phyloP scores from a whole-genome alignment of 2,888 invertebrate species.

The Leucoma salicis region DNA sequence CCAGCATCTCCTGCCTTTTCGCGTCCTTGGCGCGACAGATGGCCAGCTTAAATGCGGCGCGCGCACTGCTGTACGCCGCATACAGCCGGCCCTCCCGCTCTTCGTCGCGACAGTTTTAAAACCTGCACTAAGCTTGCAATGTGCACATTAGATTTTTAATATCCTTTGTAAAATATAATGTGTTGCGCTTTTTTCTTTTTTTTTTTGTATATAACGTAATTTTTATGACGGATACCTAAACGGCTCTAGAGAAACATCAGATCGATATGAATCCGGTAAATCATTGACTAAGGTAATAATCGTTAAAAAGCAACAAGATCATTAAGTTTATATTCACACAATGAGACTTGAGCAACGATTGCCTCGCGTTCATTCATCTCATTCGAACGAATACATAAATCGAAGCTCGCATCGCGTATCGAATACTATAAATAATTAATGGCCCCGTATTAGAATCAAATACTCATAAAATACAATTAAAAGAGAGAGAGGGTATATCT shows the following conservation, averaged over 20 bases:
- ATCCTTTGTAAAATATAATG: constrained; percentile 29
- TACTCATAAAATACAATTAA: constrained; percentile 83
- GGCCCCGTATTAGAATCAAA: constrained; percentile 80
- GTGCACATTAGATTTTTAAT: constrained; percentile 33
- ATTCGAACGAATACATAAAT: constrained; percentile 68
- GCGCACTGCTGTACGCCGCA: too few relatives aligned
- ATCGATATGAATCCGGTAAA: constrained; percentile 12
- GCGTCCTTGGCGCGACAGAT: too few relatives aligned
- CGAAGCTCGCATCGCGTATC: constrained; percentile 73
- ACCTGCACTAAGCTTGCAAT: constrained; percentile 34
- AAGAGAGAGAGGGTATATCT: constrained; percentile 74
- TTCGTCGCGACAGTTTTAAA: constrained; percentile 30
- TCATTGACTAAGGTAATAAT: constrained; percentile 22
- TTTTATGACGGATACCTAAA: constrained; percentile 13
- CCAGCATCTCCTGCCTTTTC: too few relatives aligned
- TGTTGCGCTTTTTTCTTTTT: too few relatives aligned
- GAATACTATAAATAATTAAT: constrained; percentile 82
- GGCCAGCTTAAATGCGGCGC: too few relatives aligned
- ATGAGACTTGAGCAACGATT: constrained; percentile 53
- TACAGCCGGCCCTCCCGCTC: too few relatives aligned
- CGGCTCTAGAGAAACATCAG: constrained; percentile 15
- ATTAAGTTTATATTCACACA: constrained; percentile 48
- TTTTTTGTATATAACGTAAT: too few relatives aligned
- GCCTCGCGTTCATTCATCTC: constrained; percentile 58
- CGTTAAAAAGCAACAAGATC: constrained; percentile 37